Conservation (phyloP, 2,113 vertebrate species). For the Zonotrichia leucophrys region DNA sequence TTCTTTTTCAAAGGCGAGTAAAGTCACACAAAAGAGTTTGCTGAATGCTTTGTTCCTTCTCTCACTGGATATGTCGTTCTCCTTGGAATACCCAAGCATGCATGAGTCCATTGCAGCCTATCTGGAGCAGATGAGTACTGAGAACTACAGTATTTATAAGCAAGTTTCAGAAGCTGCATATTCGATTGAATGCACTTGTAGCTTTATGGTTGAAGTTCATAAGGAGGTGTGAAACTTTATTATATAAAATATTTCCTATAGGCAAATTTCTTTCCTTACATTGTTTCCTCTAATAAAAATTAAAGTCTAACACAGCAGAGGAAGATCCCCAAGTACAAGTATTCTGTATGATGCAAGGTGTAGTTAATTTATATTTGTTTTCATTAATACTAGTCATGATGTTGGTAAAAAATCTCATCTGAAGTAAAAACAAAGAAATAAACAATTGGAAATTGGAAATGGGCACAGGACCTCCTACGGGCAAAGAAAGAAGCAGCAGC, state of each 20-base stretch:
- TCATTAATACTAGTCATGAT: neutral
- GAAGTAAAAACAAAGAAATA: neutral
- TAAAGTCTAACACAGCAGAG: neutral
- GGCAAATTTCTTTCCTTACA: neutral
- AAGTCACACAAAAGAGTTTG: slow-evolving; percentile 82
- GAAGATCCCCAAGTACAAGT: neutral
- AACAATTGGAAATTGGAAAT: neutral
- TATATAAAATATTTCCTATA: neutral
- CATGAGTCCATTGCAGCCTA: slow-evolving; percentile 88
- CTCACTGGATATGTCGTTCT: slow-evolving; percentile 86
- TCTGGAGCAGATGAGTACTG: slow-evolving; percentile 89
- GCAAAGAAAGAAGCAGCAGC: neutral
- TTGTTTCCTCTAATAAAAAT: neutral
- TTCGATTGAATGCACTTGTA: slow-evolving; percentile 88
- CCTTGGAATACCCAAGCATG: slow-evolving; percentile 81
- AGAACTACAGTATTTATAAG: slow-evolving; percentile 84
- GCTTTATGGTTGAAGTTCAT: slow-evolving; percentile 82
- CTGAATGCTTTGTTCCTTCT: slow-evolving; percentile 84
- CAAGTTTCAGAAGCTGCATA: slow-evolving; percentile 75
- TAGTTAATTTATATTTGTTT: neutral
- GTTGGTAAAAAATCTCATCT: neutral
- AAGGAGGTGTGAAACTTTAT: slow-evolving; percentile 79
- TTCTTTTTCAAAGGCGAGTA: slow-evolving; percentile 75
- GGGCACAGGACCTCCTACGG: neutral
- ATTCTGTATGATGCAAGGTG: rapidly evolving